Evolutionary conservation across 2,888 invertebrate genomes (phyloP).

Genomic region (Drosophila atripex): DNA sequence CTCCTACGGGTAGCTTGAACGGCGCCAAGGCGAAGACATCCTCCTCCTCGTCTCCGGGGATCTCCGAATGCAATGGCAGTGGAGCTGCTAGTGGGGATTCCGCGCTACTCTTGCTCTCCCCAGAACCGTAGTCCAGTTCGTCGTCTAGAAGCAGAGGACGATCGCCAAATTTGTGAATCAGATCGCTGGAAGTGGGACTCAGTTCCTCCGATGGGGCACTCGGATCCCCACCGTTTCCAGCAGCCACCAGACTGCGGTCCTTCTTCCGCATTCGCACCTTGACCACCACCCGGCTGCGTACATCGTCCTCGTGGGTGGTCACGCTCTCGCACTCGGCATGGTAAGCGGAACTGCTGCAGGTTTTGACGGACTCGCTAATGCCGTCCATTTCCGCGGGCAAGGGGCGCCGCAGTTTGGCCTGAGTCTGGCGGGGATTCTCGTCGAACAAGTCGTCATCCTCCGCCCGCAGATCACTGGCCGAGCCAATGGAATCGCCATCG

Average conservation of each 20-base stretch:
- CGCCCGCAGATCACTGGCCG: slow-evolving; percentile 88
- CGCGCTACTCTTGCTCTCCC: slow-evolving; percentile 79
- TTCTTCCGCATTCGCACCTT: slow-evolving; percentile 85
- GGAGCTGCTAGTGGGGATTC: slow-evolving; percentile 60
- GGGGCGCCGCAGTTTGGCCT: slow-evolving; percentile 80
- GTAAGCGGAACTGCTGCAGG: slow-evolving; percentile 89
- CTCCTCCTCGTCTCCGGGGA: slow-evolving; percentile 83
- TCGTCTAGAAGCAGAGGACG: slow-evolving; percentile 90
- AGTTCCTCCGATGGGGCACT: slow-evolving; percentile 81
- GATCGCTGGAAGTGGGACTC: slow-evolving; percentile 85
- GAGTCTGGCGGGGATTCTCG: slow-evolving; percentile 81
- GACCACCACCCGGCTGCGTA: slow-evolving; percentile 84
- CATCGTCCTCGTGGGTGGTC: slow-evolving; percentile 87
- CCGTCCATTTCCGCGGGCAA: slow-evolving; percentile 84
- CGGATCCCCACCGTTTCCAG: slow-evolving; percentile 43
- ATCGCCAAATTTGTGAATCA: slow-evolving; percentile 91
- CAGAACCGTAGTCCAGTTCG: slow-evolving; percentile 88
- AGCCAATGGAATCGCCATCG: slow-evolving; percentile 88
- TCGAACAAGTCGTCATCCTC: slow-evolving; percentile 85
- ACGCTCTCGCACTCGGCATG: slow-evolving; percentile 90
- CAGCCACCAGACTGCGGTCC: slow-evolving; percentile 76
- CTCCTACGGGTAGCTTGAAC: slow-evolving; percentile 84
- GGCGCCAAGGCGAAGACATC: slow-evolving; percentile 90
- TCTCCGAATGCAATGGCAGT: slow-evolving; percentile 1
- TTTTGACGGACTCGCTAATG: slow-evolving; percentile 87